phyloP scores from a whole-genome alignment of 2,888 invertebrate genomes.

The Xanthia togata region DNA sequence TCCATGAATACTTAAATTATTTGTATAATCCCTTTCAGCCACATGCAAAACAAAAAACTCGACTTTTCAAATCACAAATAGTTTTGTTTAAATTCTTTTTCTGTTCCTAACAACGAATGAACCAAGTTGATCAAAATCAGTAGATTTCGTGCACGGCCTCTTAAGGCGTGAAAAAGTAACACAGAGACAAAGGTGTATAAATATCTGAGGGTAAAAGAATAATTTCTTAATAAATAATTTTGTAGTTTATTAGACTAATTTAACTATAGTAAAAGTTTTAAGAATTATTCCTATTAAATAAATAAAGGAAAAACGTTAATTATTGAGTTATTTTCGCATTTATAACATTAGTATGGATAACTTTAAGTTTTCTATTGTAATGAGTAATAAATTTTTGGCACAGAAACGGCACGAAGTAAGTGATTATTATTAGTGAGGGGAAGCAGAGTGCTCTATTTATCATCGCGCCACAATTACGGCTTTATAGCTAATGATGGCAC shows the following conservation, averaged over 20 bases:
- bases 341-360: background rate
- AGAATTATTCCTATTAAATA: background rate
- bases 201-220: too few relatives aligned
- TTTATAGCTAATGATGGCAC: slow-evolving; percentile 50
- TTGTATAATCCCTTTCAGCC: too few relatives aligned
- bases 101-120: too few relatives aligned
- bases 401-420: slow-evolving; percentile 44
- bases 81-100: too few relatives aligned
- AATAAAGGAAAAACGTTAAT: background rate
- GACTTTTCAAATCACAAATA: too few relatives aligned
- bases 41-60: too few relatives aligned
- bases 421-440: slow-evolving; percentile 62
- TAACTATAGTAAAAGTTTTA: background rate
- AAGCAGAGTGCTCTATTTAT: slow-evolving; percentile 64
- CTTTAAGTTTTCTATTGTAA: slow-evolving; percentile 30
- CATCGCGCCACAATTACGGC: slow-evolving; percentile 59
- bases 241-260: background rate
- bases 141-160: too few relatives aligned
- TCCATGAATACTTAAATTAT: too few relatives aligned
- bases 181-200: background rate
- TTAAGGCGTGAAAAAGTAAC: background rate
- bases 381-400: slow-evolving; percentile 41
- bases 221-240: background rate
- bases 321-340: background rate
- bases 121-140: too few relatives aligned